Base-by-base conservation (phyloP, 2,888 invertebrate genomes). In the Drosophila borborema region DNA sequence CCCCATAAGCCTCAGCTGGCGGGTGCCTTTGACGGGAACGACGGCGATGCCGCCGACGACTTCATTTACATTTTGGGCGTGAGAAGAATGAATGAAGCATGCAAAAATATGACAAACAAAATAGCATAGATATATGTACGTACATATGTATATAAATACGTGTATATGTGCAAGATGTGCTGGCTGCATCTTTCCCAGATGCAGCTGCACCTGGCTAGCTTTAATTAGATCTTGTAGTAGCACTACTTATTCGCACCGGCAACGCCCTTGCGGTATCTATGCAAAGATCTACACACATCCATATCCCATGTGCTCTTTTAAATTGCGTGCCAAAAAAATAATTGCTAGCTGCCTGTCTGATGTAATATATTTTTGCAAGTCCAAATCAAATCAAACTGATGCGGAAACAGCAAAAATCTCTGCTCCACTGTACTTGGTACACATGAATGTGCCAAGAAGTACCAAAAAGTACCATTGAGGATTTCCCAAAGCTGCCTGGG, bases 51-150 rank as follows among this genome's bases (percentile, higher is more conserved):
- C 49, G 38, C 1, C 20, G 74, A 41, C 72, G 28, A 71, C 88
- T 83, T 85, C 73, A 85, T 86, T 86, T 83, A 76, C 88, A 88
- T 86, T 81, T 88, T 88, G 86, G 88, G 88, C 85, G 85, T 86
- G 85, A 86, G 85, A 86, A 85, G 81, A 81, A 83, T 77, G 61
- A 68, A 79, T 67, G 72, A 72, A 58, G 76, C 72, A 67, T 77
- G 77, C 77, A 79, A 72, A 79, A 73, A 79, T 66, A 72, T 72
- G 76, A 79, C 65, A 68, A 67, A 55, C 64, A 56, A 74, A 77
- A 78, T 48, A 66, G 55, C 66, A 53, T 55, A 55, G 28, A 64
- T 28, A 64, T 8, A 38, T 16, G 14, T 41, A 41, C 12, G 5
- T 34, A 36, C 8, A 41, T 51, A 46, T 18, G 8, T 41, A 10